A percentile compares a stretch with the other conserved stretches of the same genome.
Conservation (phyloP, 2,888 invertebrate species). For the Lumbricus terrestris region DNA sequence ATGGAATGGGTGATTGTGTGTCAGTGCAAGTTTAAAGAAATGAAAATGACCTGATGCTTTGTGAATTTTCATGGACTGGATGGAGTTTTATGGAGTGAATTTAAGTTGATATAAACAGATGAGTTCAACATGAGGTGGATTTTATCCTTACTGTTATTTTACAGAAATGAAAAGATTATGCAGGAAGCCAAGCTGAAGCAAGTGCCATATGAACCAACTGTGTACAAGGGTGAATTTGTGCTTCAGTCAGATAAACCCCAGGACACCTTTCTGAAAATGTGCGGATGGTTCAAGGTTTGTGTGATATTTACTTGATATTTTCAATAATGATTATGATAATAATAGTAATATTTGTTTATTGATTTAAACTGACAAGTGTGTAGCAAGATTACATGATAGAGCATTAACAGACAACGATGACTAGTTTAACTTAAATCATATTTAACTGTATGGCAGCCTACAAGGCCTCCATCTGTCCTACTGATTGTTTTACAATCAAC, state of each 20-base stretch:
- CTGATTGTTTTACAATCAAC: no score
- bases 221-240: constrained; percentile 52
- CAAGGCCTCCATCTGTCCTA: no score
- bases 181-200: not conserved
- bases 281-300: constrained; percentile 55
- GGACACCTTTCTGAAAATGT: constrained; percentile 57
- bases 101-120: not conserved
- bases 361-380: no score
- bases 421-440: no score
- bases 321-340: no score
- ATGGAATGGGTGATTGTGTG: not conserved
- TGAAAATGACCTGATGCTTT: not conserved
- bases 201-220: constrained; percentile 40
- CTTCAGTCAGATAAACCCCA: constrained; percentile 43
- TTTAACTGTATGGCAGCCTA: no score
- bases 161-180: not conserved
- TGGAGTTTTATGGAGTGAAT: not conserved
- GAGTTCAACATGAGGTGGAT: not conserved
- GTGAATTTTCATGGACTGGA: not conserved
- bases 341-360: no score
- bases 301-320: not conserved
- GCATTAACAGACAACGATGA: no score
- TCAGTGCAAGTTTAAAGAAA: not conserved
- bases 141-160: not conserved
- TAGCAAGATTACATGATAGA: no score